Conservation (phyloP, 2,888 invertebrate genomes). For the Parnassius smintheus region DNA sequence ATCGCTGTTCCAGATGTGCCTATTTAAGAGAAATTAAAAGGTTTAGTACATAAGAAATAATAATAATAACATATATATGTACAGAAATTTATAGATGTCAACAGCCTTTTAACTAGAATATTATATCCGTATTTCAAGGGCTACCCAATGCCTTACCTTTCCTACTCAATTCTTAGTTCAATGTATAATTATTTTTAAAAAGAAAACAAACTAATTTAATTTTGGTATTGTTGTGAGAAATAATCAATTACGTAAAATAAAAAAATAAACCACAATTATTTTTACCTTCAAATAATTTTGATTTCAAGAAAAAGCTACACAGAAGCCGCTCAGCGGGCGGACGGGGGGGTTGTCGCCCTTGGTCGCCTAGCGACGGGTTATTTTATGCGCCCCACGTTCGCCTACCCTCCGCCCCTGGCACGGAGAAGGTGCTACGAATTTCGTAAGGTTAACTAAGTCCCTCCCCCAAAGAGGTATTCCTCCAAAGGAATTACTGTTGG, state of each 20-base stretch:
- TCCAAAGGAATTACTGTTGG: neutral
- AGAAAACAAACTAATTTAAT: too few relatives aligned
- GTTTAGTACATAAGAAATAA: too few relatives aligned
- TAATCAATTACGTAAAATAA: slow-evolving; percentile 29
- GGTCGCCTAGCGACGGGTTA: slow-evolving; percentile 62
- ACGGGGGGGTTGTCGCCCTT: slow-evolving; percentile 68
- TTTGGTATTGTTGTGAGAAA: neutral
- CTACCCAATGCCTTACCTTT: too few relatives aligned
- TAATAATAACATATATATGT: too few relatives aligned
- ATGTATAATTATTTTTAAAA: too few relatives aligned
- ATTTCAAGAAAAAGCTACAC: slow-evolving; percentile 9
- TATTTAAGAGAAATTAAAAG: too few relatives aligned
- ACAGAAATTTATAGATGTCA: too few relatives aligned
- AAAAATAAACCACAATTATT: neutral
- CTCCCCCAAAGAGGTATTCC: slow-evolving; percentile 22
- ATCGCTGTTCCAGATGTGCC: too few relatives aligned
- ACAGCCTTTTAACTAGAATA: too few relatives aligned
- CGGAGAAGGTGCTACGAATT: slow-evolving; percentile 39
- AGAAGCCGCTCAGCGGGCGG: slow-evolving; percentile 17
- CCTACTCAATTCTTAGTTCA: too few relatives aligned
- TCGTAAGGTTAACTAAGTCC: slow-evolving; percentile 48
- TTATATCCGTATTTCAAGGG: too few relatives aligned
- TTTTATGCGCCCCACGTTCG: slow-evolving; percentile 67
- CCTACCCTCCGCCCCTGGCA: slow-evolving; percentile 40
- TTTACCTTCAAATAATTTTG: slow-evolving; percentile 11